Conservation (phyloP, 2,888 invertebrate genomes). For the Proisotoma minuta region DNA sequence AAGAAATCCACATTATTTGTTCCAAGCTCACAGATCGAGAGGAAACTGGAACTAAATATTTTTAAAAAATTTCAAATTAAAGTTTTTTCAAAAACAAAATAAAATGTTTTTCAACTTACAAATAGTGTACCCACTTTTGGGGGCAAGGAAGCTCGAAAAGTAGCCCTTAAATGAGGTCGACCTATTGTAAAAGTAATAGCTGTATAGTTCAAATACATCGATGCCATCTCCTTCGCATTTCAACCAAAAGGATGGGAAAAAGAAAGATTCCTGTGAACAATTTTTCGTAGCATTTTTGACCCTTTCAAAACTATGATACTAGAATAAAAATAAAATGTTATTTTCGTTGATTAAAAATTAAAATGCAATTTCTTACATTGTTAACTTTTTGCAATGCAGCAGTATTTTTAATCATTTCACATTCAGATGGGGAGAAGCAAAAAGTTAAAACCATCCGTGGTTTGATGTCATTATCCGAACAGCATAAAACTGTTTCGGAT, state of each 20-base stretch:
- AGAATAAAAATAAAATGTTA: too few relatives aligned
- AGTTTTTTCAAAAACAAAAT: too few relatives aligned
- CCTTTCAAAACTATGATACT: neutral
- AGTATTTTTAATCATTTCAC: neutral
- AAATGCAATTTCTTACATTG: neutral
- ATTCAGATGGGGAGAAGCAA: neutral
- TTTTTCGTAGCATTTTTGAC: too few relatives aligned
- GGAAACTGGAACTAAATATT: too few relatives aligned
- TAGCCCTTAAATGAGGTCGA: too few relatives aligned
- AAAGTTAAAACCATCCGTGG: neutral
- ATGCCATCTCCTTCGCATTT: constrained; percentile 7
- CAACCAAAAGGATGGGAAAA: neutral
- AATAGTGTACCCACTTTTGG: too few relatives aligned
- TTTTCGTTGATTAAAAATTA: neutral
- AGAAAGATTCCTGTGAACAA: neutral
- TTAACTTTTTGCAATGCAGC: neutral
- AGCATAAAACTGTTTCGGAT: neutral
- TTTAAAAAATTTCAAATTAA: too few relatives aligned
- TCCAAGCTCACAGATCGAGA: too few relatives aligned
- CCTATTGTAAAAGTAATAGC: neutral
- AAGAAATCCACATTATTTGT: too few relatives aligned
- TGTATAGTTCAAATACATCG: neutral
- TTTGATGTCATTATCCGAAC: neutral
- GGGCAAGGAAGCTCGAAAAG: too few relatives aligned
- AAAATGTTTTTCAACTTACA: too few relatives aligned